Conservation (phyloP, 2,888 invertebrate species). For the Troides helena region DNA sequence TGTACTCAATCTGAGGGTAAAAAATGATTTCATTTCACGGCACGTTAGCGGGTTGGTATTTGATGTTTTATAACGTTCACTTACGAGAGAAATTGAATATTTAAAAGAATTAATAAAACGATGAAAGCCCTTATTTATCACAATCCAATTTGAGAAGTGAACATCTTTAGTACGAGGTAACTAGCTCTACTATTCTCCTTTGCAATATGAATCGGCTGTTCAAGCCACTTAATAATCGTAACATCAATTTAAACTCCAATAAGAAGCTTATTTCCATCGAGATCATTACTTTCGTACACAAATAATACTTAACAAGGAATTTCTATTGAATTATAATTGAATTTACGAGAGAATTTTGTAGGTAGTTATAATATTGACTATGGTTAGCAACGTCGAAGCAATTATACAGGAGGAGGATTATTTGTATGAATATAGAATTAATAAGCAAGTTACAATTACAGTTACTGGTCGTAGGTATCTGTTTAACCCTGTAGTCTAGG, state of each 20-base stretch:
- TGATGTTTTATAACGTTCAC: conserved; percentile 34
- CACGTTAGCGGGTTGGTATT: conserved; percentile 28
- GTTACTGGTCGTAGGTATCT: no score
- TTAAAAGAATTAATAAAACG: conserved; percentile 19
- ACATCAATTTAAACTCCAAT: neutral
- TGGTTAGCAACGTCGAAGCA: no score
- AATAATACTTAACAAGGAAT: no score
- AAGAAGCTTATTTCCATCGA: neutral
- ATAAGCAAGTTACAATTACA: no score
- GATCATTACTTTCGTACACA: neutral
- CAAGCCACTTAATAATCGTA: neutral
- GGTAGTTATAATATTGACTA: neutral
- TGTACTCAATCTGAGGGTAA: conserved; percentile 25
- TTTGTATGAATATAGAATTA: no score
- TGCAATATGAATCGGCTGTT: neutral
- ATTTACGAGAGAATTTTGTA: neutral
- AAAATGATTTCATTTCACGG: conserved; percentile 47
- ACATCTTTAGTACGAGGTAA: neutral
- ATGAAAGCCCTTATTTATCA: conserved; percentile 11
- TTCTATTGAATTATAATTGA: no score
- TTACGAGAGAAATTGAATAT: conserved; percentile 23
- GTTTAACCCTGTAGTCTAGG: no score
- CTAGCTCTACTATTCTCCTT: neutral
- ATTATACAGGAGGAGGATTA: no score
- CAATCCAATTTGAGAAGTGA: neutral